Evolutionary conservation across 2,888 invertebrate species (phyloP).

Genomic region (Lasioglossum villosulum): DNA sequence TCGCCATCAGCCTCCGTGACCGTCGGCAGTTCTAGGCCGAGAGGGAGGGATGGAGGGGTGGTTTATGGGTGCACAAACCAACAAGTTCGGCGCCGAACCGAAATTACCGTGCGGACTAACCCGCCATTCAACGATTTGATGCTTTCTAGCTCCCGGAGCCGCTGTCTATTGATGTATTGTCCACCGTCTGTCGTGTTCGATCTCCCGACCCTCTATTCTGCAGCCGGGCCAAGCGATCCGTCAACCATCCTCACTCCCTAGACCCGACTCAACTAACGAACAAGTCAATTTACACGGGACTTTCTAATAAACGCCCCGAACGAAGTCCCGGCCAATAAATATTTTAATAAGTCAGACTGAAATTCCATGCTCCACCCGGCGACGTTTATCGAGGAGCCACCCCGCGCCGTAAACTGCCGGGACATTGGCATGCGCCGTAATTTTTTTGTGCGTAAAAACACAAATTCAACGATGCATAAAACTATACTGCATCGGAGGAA

Average conservation of each 20-base stretch:
- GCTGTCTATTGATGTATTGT: not conserved
- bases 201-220: not conserved
- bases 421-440: not conserved
- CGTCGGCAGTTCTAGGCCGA: constrained; percentile 19
- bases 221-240: not conserved
- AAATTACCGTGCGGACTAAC: constrained; percentile 37
- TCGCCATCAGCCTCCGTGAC: constrained; percentile 50
- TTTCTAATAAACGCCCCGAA: not conserved
- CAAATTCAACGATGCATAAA: too few relatives aligned
- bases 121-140: constrained; percentile 43
- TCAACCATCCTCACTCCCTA: not conserved
- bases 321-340: not conserved
- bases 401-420: not conserved
- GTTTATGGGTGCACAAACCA: constrained; percentile 64
- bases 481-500: too few relatives aligned
- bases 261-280: not conserved
- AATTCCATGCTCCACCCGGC: not conserved
- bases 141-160: constrained; percentile 3
- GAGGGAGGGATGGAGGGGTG: not conserved
- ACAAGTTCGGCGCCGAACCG: constrained; percentile 29
- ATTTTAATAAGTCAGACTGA: not conserved
- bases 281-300: not conserved
- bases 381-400: not conserved
- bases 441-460: too few relatives aligned
- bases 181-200: not conserved